Percentiles rank a stretch among this genome's conserved stretches.
Evolutionary conservation across 2,797 vertebrate genomes (phyloP).

Genomic region (Setipinna tenuifilis): DNA sequence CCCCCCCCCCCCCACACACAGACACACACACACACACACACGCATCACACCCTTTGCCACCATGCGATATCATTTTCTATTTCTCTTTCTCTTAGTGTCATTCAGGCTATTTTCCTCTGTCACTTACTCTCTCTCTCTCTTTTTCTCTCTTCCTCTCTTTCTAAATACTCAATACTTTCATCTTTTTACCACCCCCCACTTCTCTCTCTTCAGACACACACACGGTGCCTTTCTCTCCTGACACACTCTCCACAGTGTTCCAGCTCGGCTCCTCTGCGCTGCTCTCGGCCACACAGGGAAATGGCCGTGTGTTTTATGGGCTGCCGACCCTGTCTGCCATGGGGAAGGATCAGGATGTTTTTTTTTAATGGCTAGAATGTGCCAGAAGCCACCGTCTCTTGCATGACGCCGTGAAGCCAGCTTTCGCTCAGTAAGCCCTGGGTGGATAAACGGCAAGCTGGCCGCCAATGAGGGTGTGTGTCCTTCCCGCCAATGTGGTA

Average conservation of each 20-base stretch:
- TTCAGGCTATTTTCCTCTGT: constrained; percentile 55
- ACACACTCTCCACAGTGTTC: constrained; percentile 36
- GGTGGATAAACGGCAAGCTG: neutral
- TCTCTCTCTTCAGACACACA: neutral
- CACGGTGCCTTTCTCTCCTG: neutral
- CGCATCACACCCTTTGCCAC: neutral
- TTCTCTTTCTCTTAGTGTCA: constrained; percentile 29
- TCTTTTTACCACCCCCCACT: no score
- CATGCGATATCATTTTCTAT: neutral
- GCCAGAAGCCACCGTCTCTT: neutral
- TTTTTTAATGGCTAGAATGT: neutral
- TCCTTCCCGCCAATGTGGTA: neutral
- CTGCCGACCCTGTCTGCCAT: neutral
- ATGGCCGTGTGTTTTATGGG: constrained; percentile 43
- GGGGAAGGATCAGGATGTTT: neutral
- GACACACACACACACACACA: neutral
- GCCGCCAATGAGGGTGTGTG: neutral
- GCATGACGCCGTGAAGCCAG: neutral
- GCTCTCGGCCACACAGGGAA: constrained; percentile 41
- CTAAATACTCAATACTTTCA: no score
- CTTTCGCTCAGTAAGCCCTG: neutral
- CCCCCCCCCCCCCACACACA: neutral
- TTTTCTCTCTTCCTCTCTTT: constrained; percentile 28
- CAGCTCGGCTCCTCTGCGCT: constrained; percentile 44
- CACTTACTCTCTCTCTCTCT: constrained; percentile 33